A percentile compares a stretch with the other conserved stretches of the same genome.
Conservation (phyloP, 2,888 invertebrate species). For the Ectobius pallidus region DNA sequence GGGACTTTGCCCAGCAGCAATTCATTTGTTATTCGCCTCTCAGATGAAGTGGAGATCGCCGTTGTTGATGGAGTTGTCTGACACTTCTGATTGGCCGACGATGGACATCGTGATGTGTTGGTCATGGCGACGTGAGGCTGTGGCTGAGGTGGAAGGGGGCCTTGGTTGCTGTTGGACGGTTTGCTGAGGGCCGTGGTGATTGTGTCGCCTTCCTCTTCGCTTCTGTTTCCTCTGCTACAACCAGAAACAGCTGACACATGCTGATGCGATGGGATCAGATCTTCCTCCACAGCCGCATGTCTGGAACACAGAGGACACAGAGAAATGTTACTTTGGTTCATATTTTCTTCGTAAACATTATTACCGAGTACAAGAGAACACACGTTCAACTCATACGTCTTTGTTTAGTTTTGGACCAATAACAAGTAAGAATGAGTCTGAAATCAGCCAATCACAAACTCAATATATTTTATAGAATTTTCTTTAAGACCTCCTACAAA, state of each 20-base stretch:
- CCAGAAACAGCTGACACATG: conserved; percentile 13
- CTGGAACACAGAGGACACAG: conserved; percentile 23
- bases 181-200: conserved; percentile 31
- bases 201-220: conserved; percentile 22
- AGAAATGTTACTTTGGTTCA: no score
- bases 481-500: no score
- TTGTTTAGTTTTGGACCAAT: no score
- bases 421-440: no score
- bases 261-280: conserved; percentile 25
- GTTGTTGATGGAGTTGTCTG: background rate
- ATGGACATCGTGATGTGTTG: conserved; percentile 1
- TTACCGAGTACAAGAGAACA: no score
- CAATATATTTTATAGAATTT: no score
- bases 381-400: no score
- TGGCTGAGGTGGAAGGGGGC: conserved; percentile 17
- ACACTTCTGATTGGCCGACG: background rate
- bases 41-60: background rate
- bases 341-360: no score
- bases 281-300: conserved; percentile 38
- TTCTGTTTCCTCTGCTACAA: background rate
- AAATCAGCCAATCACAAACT: no score
- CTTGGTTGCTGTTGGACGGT: conserved; percentile 31
- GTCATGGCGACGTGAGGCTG: conserved; percentile 16
- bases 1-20: background rate
- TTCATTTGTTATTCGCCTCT: background rate